phyloP scores from a whole-genome alignment of 2,113 vertebrate species.

The Tachycineta bicolor region DNA sequence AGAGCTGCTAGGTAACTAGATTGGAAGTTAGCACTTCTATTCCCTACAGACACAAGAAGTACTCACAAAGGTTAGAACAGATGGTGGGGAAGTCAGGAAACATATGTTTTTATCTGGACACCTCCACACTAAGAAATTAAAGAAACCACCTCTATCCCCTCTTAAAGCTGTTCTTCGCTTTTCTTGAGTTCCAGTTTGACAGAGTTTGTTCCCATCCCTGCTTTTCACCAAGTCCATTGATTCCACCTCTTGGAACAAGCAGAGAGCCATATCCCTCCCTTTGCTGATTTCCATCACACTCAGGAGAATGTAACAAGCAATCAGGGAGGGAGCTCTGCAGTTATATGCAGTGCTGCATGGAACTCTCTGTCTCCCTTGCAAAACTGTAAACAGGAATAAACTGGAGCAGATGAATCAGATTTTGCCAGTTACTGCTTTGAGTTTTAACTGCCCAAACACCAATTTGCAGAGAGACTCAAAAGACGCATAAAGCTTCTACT shows the following conservation, averaged over 20 bases:
- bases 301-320: neutral
- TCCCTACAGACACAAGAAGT: slow-evolving; percentile 11
- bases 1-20: slow-evolving; percentile 30
- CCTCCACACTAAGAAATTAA: neutral
- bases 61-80: slow-evolving; percentile 48
- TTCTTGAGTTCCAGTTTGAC: neutral
- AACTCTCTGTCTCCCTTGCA: neutral
- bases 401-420: neutral
- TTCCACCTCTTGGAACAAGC: neutral
- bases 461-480: neutral
- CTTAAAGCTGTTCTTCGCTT: neutral
- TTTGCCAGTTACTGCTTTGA: neutral
- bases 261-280: neutral
- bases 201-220: neutral
- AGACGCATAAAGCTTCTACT: neutral
- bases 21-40: slow-evolving; percentile 42
- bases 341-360: neutral
- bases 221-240: neutral
- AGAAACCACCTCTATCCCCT: neutral
- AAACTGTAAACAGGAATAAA: neutral
- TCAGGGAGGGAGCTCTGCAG: neutral
- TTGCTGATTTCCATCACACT: neutral
- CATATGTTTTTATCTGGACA: slow-evolving; percentile 49
- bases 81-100: slow-evolving; percentile 44
- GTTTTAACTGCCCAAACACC: neutral